phyloP scores from a whole-genome alignment of 2,888 invertebrate genomes.

The Hyalella azteca region DNA sequence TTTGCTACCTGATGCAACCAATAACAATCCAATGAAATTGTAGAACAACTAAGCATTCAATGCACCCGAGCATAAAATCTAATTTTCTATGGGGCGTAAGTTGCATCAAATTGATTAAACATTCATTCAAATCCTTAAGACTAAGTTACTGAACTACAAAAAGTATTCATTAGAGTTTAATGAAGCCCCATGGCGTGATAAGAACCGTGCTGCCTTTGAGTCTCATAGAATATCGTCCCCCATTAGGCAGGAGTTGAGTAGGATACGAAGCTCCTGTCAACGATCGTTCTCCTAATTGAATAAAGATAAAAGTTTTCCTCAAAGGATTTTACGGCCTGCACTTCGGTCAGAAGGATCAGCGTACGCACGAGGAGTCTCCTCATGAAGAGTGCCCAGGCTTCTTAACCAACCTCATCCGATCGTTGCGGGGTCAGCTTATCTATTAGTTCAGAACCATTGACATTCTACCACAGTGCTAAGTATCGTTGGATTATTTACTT shows the following conservation, averaged over 20 bases:
- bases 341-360: conserved; percentile 1
- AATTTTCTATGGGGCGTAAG: too few relatives aligned
- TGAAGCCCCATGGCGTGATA: not conserved
- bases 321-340: conserved; percentile 3
- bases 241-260: not conserved
- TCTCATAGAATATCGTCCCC: not conserved
- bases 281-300: conserved; percentile 29
- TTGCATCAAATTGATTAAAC: too few relatives aligned
- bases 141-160: too few relatives aligned
- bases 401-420: not conserved
- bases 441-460: conserved; percentile 30
- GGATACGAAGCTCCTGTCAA: conserved; percentile 10
- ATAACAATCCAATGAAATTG: too few relatives aligned
- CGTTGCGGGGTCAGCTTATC: conserved; percentile 27
- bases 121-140: too few relatives aligned
- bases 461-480: conserved; percentile 20
- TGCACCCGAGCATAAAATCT: too few relatives aligned
- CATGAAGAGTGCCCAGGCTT: not conserved
- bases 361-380: not conserved
- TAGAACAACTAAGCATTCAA: too few relatives aligned
- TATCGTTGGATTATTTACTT: conserved; percentile 24
- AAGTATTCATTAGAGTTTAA: too few relatives aligned
- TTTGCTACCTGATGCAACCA: too few relatives aligned
- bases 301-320: conserved; percentile 18
- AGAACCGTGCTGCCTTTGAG: not conserved